Conservation (phyloP, 2,888 invertebrate genomes). For the Timema podura region DNA sequence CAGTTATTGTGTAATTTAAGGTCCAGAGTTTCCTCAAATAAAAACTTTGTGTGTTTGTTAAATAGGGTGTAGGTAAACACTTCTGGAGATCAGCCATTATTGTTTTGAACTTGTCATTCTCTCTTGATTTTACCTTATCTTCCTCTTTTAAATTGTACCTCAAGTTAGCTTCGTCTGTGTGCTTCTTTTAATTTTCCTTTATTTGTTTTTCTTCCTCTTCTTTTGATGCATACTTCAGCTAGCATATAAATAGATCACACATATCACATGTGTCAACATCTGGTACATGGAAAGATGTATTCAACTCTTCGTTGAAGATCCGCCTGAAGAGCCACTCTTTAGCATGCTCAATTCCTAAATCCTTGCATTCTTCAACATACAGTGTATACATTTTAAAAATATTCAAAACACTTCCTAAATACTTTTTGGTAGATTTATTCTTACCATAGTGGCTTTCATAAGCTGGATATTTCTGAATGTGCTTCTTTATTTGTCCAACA, state of each 20-base stretch:
- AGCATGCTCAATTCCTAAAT: background rate
- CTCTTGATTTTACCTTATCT: background rate
- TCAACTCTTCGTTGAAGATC: slow-evolving; percentile 9
- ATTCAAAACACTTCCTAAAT: slow-evolving; percentile 8
- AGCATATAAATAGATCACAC: slow-evolving; percentile 2
- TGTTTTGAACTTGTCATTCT: background rate
- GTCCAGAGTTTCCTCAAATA: slow-evolving; percentile 17
- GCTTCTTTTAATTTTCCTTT: background rate
- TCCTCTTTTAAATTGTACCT: slow-evolving; percentile 9
- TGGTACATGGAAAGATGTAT: background rate
- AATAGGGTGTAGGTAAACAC: background rate
- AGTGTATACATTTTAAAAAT: slow-evolving; percentile 17
- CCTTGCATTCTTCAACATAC: slow-evolving; percentile 10
- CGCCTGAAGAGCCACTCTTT: slow-evolving; percentile 9
- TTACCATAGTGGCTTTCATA: slow-evolving; percentile 12
- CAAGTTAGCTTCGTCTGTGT: slow-evolving; percentile 8
- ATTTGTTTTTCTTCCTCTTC: slow-evolving; percentile 10
- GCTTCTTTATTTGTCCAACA: background rate
- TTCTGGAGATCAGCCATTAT: slow-evolving; percentile 12
- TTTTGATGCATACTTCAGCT: slow-evolving; percentile 3
- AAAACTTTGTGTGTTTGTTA: slow-evolving; percentile 7
- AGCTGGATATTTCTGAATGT: slow-evolving; percentile 11
- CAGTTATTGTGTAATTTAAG: slow-evolving; percentile 16
- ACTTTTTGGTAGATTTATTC: slow-evolving; percentile 1
- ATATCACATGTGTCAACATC: slow-evolving; percentile 12